Evolutionary conservation across 1,140 invertebrate species (phyloP).

Genomic region (Orchesella cincta): DNA sequence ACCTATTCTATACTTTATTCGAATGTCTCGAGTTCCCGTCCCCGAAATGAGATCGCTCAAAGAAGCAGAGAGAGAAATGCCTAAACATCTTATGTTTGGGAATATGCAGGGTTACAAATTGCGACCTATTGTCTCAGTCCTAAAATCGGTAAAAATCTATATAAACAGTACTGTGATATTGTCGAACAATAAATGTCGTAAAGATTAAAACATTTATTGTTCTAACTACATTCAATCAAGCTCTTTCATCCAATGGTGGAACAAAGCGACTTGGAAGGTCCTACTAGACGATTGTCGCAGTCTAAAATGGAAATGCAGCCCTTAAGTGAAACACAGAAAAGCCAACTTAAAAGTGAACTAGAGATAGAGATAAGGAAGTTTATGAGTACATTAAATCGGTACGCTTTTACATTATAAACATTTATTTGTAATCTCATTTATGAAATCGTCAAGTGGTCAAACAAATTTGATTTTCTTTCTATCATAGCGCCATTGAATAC

Average conservation of each 20-base stretch:
- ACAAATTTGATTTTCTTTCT: too few species aligned
- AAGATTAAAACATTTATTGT: background rate
- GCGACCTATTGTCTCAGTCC: slow-evolving; percentile 30
- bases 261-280: slow-evolving; percentile 20
- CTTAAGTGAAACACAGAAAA: slow-evolving; percentile 49
- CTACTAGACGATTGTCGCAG: slow-evolving; percentile 20
- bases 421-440: slow-evolving; percentile 8
- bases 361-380: slow-evolving; percentile 59
- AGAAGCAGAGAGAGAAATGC: slow-evolving; percentile 63
- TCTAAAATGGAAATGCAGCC: slow-evolving; percentile 30
- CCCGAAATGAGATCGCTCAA: slow-evolving; percentile 59
- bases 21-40: slow-evolving; percentile 63
- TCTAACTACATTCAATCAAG: background rate
- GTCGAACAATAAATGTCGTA: background rate
- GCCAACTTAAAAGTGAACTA: slow-evolving; percentile 58
- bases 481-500: slow-evolving; percentile 58
- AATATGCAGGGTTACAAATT: slow-evolving; percentile 42
- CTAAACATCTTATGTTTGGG: slow-evolving; percentile 64
- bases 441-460: too few species aligned
- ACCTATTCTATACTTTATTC: slow-evolving; percentile 68
- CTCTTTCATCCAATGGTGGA: slow-evolving; percentile 31
- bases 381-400: slow-evolving; percentile 53
- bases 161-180: background rate
- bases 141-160: slow-evolving; percentile 14
- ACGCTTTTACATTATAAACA: background rate